Conservation (phyloP, 2,888 invertebrate genomes). For the Synanthedon tipuliformis region DNA sequence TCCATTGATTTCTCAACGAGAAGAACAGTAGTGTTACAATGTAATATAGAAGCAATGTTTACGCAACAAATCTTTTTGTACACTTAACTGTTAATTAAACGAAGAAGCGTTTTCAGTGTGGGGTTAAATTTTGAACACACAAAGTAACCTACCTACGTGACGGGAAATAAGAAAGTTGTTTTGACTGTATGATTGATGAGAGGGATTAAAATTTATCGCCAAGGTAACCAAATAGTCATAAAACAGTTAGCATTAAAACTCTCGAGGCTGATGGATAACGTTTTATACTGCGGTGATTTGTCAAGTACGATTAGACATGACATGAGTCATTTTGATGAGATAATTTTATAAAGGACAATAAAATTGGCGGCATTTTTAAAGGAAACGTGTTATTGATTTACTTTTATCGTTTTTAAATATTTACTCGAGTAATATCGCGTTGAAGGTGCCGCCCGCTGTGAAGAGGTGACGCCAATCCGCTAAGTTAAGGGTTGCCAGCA, state of each 20-base stretch:
- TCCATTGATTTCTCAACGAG: no score
- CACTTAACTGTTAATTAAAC: no score
- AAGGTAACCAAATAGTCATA: conserved; percentile 37
- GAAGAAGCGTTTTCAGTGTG: no score
- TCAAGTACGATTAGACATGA: conserved; percentile 6
- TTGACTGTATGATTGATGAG: conserved; percentile 41
- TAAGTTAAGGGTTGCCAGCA: no score
- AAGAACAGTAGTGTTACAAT: no score
- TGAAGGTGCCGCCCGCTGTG: conserved; percentile 25
- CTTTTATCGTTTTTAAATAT: conserved; percentile 31
- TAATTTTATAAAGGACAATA: conserved; percentile 2
- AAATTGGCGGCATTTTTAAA: conserved; percentile 5
- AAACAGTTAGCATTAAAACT: conserved; percentile 16
- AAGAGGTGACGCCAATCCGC: conserved; percentile 14
- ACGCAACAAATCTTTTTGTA: no score
- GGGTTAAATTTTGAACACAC: no score
- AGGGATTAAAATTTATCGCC: conserved; percentile 26
- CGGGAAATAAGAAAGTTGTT: conserved; percentile 27
- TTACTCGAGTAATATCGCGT: conserved; percentile 30
- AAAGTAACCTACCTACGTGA: conserved; percentile 5
- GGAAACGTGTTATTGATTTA: conserved; percentile 4
- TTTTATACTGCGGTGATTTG: conserved; percentile 18
- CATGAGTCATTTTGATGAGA: neutral
- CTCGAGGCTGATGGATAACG: conserved; percentile 11
- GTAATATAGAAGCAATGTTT: no score